Conservation (phyloP, 2,113 vertebrate genomes). For the Stegostoma tigrinum region DNA sequence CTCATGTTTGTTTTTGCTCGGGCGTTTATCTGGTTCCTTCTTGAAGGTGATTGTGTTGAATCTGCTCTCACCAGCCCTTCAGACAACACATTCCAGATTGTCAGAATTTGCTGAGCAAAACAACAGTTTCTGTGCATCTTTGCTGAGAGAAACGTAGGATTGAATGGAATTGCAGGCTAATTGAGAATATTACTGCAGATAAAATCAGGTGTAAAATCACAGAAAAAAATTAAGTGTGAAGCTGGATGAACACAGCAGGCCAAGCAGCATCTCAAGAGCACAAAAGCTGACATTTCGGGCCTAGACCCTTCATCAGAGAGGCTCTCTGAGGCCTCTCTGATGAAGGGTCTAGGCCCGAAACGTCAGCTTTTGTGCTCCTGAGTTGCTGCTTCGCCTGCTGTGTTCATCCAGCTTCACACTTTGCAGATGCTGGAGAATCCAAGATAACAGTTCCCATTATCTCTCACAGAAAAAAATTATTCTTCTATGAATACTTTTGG, state of each 20-base stretch:
- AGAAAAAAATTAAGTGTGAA: not conserved
- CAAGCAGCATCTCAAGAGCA: too few species aligned
- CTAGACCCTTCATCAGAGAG: too few species aligned
- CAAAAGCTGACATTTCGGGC: too few species aligned
- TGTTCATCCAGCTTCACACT: too few species aligned
- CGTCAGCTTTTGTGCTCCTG: too few species aligned
- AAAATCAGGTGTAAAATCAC: not conserved
- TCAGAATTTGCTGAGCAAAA: not conserved
- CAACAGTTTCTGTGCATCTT: not conserved
- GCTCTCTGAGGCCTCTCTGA: too few species aligned
- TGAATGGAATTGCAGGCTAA: not conserved
- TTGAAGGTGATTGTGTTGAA: not conserved
- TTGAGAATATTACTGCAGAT: not conserved
- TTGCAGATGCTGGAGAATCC: too few species aligned
- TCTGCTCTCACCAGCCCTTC: not conserved
- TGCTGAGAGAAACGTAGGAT: too few species aligned
- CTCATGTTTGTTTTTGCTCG: not conserved
- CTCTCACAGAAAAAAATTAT: not conserved
- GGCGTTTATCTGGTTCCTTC: not conserved
- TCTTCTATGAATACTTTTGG: not conserved
- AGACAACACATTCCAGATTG: not conserved
- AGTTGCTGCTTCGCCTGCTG: too few species aligned
- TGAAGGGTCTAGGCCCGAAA: too few species aligned
- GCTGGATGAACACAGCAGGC: too few species aligned
- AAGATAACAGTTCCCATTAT: too few species aligned